phyloP scores from a whole-genome alignment of 1,140 invertebrate genomes.

The Tetragonula clypearis region DNA sequence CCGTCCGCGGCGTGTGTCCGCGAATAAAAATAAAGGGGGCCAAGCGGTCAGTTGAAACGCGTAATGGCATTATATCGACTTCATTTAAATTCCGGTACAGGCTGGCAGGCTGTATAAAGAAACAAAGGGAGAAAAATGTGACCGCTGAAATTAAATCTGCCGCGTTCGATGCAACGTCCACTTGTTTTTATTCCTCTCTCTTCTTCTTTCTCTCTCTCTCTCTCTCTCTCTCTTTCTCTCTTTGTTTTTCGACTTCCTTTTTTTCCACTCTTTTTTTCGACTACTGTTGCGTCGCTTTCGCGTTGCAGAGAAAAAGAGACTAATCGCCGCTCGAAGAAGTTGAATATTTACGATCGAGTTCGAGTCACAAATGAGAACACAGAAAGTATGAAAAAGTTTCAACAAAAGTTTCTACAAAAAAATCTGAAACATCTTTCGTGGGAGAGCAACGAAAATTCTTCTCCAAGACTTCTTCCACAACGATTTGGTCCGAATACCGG shows the following conservation, averaged over 20 bases:
- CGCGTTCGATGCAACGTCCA: conserved; percentile 40
- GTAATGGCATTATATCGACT: conserved; percentile 59
- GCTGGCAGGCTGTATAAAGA: conserved; percentile 34
- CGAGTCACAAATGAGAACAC: too few relatives aligned
- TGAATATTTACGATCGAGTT: too few relatives aligned
- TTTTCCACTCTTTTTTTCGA: neutral
- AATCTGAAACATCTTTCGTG: too few relatives aligned
- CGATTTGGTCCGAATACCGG: neutral
- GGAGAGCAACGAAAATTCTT: neutral
- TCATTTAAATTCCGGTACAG: conserved; percentile 58
- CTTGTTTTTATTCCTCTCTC: neutral
- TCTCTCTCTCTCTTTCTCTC: neutral
- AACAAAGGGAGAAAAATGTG: neutral
- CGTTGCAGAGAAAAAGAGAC: neutral
- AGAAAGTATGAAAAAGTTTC: neutral
- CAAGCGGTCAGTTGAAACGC: conserved; percentile 24
- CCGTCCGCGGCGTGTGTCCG: conserved; percentile 2
- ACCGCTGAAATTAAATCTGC: conserved; percentile 52
- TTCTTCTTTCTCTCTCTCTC: neutral
- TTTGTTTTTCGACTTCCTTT: too few relatives aligned
- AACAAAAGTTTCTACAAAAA: neutral
- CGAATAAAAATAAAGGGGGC: conserved; percentile 53
- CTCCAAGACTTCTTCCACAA: neutral
- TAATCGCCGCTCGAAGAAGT: neutral
- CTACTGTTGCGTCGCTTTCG: neutral